Evolutionary conservation across 2,797 vertebrate species (phyloP).

Genomic region (Gymnothorax reevesii): DNA sequence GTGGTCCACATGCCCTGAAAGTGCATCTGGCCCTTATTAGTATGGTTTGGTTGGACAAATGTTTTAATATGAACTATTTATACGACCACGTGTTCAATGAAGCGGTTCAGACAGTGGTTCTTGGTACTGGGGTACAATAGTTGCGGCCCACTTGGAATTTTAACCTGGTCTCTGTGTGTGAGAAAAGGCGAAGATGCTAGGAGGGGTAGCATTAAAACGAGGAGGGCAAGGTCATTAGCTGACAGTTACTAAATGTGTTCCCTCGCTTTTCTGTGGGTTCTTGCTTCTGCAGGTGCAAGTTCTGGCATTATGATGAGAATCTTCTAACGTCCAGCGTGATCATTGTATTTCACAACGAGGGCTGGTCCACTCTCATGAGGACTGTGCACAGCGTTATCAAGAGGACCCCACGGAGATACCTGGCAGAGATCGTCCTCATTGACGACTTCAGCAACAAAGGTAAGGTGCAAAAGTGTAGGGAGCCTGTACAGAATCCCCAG

Average conservation of each 20-base stretch:
- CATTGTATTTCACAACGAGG: slow-evolving; percentile 99
- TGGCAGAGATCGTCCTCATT: slow-evolving; percentile 96
- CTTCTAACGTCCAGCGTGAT: slow-evolving; percentile 90
- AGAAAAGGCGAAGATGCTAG: background rate
- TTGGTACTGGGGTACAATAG: background rate
- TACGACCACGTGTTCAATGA: background rate
- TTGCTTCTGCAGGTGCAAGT: slow-evolving; percentile 81
- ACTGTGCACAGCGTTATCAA: slow-evolving; percentile 98
- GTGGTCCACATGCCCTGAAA: no score
- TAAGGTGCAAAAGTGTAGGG: slow-evolving; percentile 50
- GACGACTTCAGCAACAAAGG: slow-evolving; percentile 99
- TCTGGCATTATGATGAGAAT: slow-evolving; percentile 94
- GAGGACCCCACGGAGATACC: slow-evolving; percentile 88
- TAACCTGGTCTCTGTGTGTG: background rate
- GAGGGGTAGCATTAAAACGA: background rate
- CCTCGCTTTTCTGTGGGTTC: no score
- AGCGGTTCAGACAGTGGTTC: background rate
- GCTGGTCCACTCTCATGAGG: slow-evolving; percentile 97
- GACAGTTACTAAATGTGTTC: background rate
- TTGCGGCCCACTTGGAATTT: background rate
- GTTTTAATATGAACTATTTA: background rate
- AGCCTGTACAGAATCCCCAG: no score
- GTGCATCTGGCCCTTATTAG: no score
- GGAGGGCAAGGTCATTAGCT: background rate
- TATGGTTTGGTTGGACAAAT: no score